A percentile compares a stretch with the other conserved stretches of the same genome.
Conservation (phyloP, 2,113 vertebrate genomes). For the Eolophus roseicapilla region DNA sequence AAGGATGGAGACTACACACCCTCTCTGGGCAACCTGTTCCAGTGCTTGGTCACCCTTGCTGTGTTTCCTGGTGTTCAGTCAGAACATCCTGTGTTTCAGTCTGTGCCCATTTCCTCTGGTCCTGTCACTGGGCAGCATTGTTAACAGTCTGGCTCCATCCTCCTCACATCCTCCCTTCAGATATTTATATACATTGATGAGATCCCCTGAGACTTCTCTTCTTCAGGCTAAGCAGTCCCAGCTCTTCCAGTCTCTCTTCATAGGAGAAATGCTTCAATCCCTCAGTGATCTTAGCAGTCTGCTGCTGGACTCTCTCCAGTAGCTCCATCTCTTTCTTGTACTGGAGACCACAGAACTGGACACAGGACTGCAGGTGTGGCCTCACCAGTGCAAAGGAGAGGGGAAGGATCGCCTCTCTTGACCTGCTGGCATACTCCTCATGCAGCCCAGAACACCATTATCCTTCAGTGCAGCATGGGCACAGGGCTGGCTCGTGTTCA, state of each 20-base stretch:
- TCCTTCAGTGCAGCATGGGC: not conserved
- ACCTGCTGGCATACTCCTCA: not conserved
- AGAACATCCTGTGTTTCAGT: not conserved
- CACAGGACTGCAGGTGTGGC: not conserved
- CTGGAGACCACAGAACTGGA: not conserved
- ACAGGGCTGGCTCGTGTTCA: not conserved
- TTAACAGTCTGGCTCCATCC: not conserved
- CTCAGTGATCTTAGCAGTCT: rapidly evolving
- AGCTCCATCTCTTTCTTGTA: not conserved
- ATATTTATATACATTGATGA: not conserved
- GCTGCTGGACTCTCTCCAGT: not conserved
- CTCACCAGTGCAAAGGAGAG: not conserved
- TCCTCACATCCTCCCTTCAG: not conserved
- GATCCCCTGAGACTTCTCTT: not conserved
- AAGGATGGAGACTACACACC: not conserved
- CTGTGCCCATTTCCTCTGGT: not conserved
- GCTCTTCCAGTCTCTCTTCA: not conserved
- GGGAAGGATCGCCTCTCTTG: not conserved
- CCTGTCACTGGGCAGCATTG: not conserved
- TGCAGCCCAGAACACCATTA: not conserved
- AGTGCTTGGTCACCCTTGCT: not conserved
- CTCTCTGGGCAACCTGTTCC: not conserved
- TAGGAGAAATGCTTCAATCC: not conserved
- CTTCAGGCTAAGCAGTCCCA: not conserved
- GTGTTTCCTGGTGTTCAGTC: not conserved